phyloP scores from a whole-genome alignment of 2,888 invertebrate genomes.

The Dynastes maya region DNA sequence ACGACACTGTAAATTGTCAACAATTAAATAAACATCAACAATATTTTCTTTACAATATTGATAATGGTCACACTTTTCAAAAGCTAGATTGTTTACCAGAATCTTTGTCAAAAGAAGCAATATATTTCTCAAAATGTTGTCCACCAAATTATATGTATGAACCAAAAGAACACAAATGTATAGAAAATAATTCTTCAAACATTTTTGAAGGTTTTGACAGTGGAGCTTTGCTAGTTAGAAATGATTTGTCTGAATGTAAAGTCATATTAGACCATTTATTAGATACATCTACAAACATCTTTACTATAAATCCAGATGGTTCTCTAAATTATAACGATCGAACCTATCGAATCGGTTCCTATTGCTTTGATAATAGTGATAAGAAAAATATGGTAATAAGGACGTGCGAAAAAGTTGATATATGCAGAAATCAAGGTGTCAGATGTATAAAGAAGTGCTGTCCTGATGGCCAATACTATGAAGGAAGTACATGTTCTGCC shows the following conservation, averaged over 20 bases:
- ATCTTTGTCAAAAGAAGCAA: not conserved
- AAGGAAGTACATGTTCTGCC: constrained; percentile 20
- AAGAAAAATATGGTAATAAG: not conserved
- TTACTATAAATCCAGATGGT: constrained; percentile 9
- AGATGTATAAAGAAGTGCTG: constrained; percentile 46
- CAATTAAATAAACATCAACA: constrained; percentile 11
- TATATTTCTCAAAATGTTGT: constrained; percentile 39
- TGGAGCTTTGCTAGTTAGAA: constrained; percentile 17
- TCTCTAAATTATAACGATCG: not conserved
- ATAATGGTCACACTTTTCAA: not conserved
- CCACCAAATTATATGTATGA: constrained; percentile 35
- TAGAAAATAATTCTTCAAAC: constrained; percentile 7
- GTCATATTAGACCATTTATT: constrained; percentile 27
- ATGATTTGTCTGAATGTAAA: constrained; percentile 24
- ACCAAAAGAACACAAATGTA: constrained; percentile 26
- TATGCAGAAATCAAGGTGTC: constrained; percentile 1
- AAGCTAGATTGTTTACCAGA: constrained; percentile 25
- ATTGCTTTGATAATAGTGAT: constrained; percentile 35
- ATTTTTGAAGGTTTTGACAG: constrained; percentile 7
- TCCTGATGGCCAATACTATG: constrained; percentile 35
- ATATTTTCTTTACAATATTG: constrained; percentile 24
- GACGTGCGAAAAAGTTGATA: constrained; percentile 38
- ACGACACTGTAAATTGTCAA: constrained; percentile 15
- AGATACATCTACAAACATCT: not conserved
- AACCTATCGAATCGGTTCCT: constrained; percentile 6